A percentile compares a stretch with the other conserved stretches of the same genome.
Conservation (phyloP, 2,888 invertebrate genomes). For the Carabus problematicus region DNA sequence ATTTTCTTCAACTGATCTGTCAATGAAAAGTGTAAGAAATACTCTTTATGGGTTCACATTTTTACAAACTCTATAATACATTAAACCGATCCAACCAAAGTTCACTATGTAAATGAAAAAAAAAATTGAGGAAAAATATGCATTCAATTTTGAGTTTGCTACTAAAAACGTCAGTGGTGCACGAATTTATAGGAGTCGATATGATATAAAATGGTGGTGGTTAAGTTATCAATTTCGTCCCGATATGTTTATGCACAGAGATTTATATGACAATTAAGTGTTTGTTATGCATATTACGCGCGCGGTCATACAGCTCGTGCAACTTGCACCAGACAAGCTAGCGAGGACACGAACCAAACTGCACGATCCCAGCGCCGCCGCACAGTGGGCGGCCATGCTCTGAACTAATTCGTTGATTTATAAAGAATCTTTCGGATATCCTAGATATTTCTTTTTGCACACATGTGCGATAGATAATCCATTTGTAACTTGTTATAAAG, state of each 20-base stretch:
- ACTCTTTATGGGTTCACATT: no score
- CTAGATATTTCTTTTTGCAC: no score
- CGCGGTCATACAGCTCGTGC: background rate
- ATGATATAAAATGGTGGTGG: slow-evolving; percentile 28
- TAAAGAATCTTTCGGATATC: no score
- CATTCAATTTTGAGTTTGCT: slow-evolving; percentile 22
- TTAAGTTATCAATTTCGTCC: slow-evolving; percentile 34
- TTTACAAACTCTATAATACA: no score
- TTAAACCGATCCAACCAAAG: background rate
- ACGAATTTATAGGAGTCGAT: slow-evolving; percentile 20
- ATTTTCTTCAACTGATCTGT: no score
- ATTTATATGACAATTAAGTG: slow-evolving; percentile 35
- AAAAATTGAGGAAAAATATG: background rate
- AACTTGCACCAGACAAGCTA: background rate
- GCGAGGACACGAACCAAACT: no score
- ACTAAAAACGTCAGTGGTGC: slow-evolving; percentile 24
- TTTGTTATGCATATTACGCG: slow-evolving; percentile 34
- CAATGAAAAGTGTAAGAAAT: no score
- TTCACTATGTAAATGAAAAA: background rate
- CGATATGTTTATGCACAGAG: slow-evolving; percentile 34
- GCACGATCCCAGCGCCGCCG: slow-evolving; percentile 14
- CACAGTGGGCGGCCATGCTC: slow-evolving; percentile 14
- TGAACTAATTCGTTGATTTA: background rate
- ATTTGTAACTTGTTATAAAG: no score
- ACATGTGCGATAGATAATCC: no score